phyloP scores from a whole-genome alignment of 2,113 vertebrate species.

The Bubo bubo region DNA sequence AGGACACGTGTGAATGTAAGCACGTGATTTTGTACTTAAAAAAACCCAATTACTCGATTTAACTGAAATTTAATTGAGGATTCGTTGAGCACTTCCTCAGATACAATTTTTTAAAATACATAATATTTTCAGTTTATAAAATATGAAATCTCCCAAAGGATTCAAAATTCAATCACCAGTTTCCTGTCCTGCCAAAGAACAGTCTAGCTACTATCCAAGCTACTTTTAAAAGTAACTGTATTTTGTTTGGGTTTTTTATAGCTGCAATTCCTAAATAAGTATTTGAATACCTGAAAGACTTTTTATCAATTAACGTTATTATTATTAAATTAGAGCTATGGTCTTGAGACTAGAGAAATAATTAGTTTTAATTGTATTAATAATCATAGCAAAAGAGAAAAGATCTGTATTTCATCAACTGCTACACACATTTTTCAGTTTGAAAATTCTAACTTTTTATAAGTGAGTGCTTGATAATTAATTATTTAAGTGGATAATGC shows the following conservation, averaged over 20 bases:
- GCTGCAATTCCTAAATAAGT: neutral
- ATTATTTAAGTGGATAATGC: neutral
- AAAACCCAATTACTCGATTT: neutral
- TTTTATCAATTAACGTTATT: neutral
- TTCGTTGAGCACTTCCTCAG: neutral
- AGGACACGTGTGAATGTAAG: neutral
- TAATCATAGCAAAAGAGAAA: neutral
- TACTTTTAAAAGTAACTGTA: neutral
- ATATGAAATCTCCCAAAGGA: neutral
- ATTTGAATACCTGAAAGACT: neutral
- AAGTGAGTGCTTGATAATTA: neutral
- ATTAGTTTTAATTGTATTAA: neutral
- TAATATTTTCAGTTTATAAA: neutral
- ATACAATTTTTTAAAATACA: neutral
- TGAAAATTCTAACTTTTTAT: neutral
- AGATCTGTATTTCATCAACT: neutral
- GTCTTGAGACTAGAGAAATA: neutral
- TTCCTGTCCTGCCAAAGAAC: neutral
- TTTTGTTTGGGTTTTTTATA: neutral
- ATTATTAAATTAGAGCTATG: neutral
- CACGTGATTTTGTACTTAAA: neutral
- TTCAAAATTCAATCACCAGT: neutral
- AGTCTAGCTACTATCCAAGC: neutral
- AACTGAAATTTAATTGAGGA: neutral
- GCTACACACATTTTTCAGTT: neutral